Conservation (phyloP, 2,113 vertebrate genomes). For the Rynchops niger region DNA sequence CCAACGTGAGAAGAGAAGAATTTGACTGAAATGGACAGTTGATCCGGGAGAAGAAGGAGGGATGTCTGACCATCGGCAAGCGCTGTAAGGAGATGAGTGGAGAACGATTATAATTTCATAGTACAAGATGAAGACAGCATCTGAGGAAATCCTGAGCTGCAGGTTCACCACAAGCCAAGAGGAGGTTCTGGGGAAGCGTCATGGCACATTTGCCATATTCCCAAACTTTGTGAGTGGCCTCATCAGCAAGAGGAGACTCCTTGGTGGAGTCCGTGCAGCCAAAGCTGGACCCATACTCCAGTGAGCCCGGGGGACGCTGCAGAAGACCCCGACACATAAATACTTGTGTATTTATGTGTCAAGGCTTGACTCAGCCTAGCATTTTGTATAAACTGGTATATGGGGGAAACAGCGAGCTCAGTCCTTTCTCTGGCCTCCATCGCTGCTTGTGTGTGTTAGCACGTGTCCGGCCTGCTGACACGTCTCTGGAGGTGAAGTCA, state of each 20-base stretch:
- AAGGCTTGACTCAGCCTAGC: not conserved
- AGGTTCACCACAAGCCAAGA: not conserved
- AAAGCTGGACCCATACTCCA: not conserved
- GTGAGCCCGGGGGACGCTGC: not conserved
- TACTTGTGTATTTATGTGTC: not conserved
- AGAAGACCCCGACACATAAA: not conserved
- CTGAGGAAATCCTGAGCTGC: not conserved
- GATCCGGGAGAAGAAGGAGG: not conserved
- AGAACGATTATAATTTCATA: not conserved
- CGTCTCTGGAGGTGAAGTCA: not conserved
- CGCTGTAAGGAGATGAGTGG: not conserved
- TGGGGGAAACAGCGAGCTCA: not conserved
- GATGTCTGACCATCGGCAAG: not conserved
- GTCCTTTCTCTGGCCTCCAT: not conserved
- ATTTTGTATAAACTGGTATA: not conserved
- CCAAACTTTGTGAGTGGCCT: not conserved
- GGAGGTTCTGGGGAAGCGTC: not conserved
- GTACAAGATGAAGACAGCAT: not conserved
- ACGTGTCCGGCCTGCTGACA: not conserved
- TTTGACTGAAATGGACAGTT: not conserved
- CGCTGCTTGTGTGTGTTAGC: not conserved
- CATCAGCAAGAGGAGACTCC: not conserved
- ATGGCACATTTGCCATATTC: too few species aligned
- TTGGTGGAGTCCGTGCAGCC: not conserved
- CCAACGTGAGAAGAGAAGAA: not conserved